A percentile compares a stretch with the other conserved stretches of the same genome.
phyloP scores from a whole-genome alignment of 2,888 invertebrate species.

The Ellobium chinense region DNA sequence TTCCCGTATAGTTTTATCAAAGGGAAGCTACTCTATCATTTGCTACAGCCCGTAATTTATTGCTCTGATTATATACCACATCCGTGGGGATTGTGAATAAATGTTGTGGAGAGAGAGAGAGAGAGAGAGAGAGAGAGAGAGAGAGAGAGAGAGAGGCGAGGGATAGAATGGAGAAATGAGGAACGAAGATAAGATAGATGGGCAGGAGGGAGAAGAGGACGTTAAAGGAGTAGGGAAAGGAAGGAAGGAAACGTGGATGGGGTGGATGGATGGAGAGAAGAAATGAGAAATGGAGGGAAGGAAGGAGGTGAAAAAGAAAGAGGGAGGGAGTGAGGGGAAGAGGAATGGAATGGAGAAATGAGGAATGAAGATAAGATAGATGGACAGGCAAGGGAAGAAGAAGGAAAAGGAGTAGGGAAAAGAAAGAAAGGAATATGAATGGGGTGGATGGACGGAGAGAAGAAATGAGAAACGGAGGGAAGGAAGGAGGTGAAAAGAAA shows the following conservation, averaged over 20 bases:
- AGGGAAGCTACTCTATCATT: too few relatives aligned
- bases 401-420: neutral
- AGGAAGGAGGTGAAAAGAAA: neutral
- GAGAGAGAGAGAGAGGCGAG: neutral
- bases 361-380: neutral
- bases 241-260: neutral
- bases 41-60: too few relatives aligned
- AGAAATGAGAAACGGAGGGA: neutral
- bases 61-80: too few relatives aligned
- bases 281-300: neutral
- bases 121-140: conserved; percentile 8
- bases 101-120: neutral
- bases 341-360: neutral
- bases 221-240: neutral
- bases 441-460: neutral
- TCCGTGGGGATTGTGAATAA: neutral
- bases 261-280: neutral
- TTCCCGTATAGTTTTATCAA: too few relatives aligned
- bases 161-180: neutral
- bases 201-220: neutral
- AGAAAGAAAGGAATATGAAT: neutral
- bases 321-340: conserved; percentile 18
- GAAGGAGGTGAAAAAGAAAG: neutral
- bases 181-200: neutral
- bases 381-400: neutral